phyloP scores from a whole-genome alignment of 2,113 vertebrate genomes.

The Oenanthe melanoleuca region DNA sequence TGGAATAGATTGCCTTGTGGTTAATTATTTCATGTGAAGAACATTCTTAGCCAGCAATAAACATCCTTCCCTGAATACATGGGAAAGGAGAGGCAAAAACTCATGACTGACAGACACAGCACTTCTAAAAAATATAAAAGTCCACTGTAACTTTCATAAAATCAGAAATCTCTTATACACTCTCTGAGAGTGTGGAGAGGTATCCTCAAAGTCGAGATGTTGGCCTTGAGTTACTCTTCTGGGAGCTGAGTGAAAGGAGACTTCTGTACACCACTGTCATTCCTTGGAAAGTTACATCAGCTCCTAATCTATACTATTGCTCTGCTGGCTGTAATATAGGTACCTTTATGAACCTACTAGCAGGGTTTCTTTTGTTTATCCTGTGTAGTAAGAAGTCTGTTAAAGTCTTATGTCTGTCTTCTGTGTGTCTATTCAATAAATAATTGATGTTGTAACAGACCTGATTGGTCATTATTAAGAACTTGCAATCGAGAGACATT shows the following conservation, averaged over 20 bases:
- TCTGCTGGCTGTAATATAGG: background rate
- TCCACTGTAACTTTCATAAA: background rate
- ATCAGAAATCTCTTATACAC: background rate
- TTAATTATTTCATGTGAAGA: background rate
- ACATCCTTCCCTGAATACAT: background rate
- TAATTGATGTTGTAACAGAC: background rate
- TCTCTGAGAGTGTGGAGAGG: background rate
- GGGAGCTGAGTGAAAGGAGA: background rate
- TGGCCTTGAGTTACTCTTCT: rapidly evolving
- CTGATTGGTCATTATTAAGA: background rate
- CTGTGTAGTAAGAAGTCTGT: background rate
- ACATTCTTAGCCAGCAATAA: background rate
- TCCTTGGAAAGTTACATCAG: rapidly evolving
- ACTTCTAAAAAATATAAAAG: background rate
- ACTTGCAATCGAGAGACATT: background rate
- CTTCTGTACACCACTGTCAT: background rate
- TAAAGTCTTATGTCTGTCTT: background rate
- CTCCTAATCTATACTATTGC: background rate
- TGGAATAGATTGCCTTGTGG: background rate
- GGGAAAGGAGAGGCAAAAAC: background rate
- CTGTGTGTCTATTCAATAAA: background rate
- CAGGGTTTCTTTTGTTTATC: background rate
- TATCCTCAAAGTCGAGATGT: rapidly evolving
- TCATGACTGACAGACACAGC: background rate
- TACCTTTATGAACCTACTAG: background rate